phyloP scores from a whole-genome alignment of 1,140 invertebrate genomes.

The Caenorhabditis briggsae region DNA sequence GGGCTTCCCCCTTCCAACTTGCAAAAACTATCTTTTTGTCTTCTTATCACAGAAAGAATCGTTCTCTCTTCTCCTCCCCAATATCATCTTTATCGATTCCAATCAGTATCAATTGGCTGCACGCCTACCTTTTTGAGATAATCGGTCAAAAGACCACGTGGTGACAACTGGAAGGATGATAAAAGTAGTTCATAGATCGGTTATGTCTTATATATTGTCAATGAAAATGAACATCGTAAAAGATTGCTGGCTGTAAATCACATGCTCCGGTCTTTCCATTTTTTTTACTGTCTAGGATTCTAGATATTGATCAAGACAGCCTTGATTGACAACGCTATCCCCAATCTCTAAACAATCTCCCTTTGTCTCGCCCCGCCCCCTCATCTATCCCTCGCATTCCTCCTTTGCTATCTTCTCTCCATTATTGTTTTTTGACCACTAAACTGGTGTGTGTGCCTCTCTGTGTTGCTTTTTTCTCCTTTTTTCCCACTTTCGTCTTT shows the following conservation, averaged over 20 bases:
- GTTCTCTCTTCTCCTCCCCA: neutral
- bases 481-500: neutral
- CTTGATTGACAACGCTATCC: constrained; percentile 3
- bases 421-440: constrained; percentile 40
- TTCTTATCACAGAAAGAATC: neutral
- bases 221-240: neutral
- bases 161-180: neutral
- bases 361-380: constrained; percentile 11
- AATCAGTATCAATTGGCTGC: constrained; percentile 26
- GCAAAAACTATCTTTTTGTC: too few species aligned
- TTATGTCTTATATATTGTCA: neutral
- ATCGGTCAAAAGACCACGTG: constrained; percentile 39
- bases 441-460: constrained; percentile 5
- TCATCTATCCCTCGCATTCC: neutral
- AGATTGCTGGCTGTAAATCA: neutral
- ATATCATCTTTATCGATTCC: constrained; percentile 18
- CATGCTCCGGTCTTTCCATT: neutral
- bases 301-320: neutral
- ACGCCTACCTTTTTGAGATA: constrained; percentile 41
- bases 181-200: neutral
- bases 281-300: neutral
- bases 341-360: constrained; percentile 22
- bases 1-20: too few species aligned
- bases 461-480: neutral
- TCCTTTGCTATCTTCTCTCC: neutral